Evolutionary conservation across 2,113 vertebrate species (phyloP), one percentile per base, ranked within the genome.

Genomic region (Cyphomyrus discorhynchus): DNA sequence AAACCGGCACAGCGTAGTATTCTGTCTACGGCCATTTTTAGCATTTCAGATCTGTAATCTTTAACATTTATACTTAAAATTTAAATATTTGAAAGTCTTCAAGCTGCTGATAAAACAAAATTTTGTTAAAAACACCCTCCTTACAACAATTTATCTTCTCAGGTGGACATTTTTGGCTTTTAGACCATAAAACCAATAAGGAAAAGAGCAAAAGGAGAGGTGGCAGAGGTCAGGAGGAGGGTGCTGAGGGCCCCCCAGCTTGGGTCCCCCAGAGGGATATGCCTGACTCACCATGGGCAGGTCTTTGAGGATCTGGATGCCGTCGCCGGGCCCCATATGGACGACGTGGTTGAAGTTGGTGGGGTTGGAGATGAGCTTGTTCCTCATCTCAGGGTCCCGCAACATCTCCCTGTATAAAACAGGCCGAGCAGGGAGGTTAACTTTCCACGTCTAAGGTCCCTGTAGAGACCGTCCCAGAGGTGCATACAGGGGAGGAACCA

Each of bases 271-370:
- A 5, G 15, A 21, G 1, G 39, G 42, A 45, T 1, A 47, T 3
- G 19, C 8, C 45, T 21, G 42, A 47, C 96, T 97, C 96, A 99
- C 98, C 98, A 99, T 97, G 87, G 98, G 98, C 89, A 99, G 95
- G 93, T 99, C 98, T 96, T 98, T 99, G 47, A 99, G 97, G 91
- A 99, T 99, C 95, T 99, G 98, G 94, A 99, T 99, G 88, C 98
- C 98, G 89, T 99, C 98, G 93, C 98, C 98, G 90, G 98, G 98
- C 92, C 98, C 98, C 98, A 99, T 99, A 95, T 99, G 98, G 94
- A 98, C 98, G 95, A 99, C 98, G 86, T 99, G 98, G 96, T 99
- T 99, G 96, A 99, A 99, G 96, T 99, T 99, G 94, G 98, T 99
- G 92, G 98, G 98, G 93, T 99, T 99, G 95, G 98, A 99, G 96